Base-by-base conservation (phyloP, 37 sponge, comb jelly and placozoan genomes). In the Eunapius fragilis region DNA sequence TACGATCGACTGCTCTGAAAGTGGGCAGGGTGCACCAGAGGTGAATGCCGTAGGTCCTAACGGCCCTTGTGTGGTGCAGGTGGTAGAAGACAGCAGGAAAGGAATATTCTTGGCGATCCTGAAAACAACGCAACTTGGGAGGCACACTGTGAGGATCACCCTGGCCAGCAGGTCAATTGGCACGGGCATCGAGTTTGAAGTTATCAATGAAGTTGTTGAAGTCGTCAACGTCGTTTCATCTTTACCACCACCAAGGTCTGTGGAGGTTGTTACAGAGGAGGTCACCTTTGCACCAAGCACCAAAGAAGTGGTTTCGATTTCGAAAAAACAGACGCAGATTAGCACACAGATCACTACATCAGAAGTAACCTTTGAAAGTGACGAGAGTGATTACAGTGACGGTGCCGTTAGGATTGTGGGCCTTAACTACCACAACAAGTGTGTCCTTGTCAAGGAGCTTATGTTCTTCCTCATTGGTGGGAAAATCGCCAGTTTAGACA, bases 41-140 rank as follows among this genome's bases (percentile, higher is more conserved):
- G 90, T 91, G 32, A 87, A 37, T 25, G 86, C 87, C 31, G 70
- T 49, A 7, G 95, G 92, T 12, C 84, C 92, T 2, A 74, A 79
- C 37, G 85, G 82, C 13, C 50, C 28, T 9, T 87, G 77, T 37
- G 73, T 82, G 10, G 82, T 48, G 7, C 71, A 87, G 69, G 74
- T 87, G 7, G 74, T 26, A 9, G 41, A 41, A 31, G 81, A 88
- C 26, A 90, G 85, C 27, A 85, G 86, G 25, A 90, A 93, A 69
- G 89, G 86, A 50, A 87, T 87, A 69, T 88, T 77, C 82, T 84
- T 85, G 17, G 87, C 82, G 2, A 67, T 48, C 37, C 72, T 93
- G 74, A 92, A 76, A 23, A 91, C 95, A 14, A 87, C 87, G 89
- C 93, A 97, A 37, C 70, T 86, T 58, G 98, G 95, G 25, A 84